Evolutionary conservation across 2,888 invertebrate genomes (phyloP), one percentile per base, ranked within the genome.

Genomic region (Stenichneumon culpator): DNA sequence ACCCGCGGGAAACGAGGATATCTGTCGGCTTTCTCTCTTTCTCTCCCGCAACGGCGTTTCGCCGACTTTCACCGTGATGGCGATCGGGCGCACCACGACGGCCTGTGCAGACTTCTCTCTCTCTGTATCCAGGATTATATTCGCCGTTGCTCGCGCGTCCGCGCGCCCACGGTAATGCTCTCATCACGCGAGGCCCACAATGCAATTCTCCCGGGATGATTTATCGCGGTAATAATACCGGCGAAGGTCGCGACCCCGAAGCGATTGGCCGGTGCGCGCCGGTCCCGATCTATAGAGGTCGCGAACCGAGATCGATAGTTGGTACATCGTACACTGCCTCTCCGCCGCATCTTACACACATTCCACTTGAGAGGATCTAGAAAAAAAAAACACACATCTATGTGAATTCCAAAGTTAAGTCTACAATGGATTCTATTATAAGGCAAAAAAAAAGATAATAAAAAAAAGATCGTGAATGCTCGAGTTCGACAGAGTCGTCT

Each of bases 181-280:
- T 90, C 90, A 90, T 91, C 90, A 89, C 90, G 90, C 89, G 86
- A 90, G 89, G 89, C 87, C 86, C 68, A 88, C 89, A 89, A 89
- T 89, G 91, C 90, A 89, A 91, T 91, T 90, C 90, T 87, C 83
- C 88, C 52, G 47, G 88, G 84, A 90, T 91, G 91, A 91, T 91
- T 91, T 91, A 90, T 89, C 89, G 87, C 81, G 83, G 87, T 89
- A 85, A 88, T 91, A 91, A 91, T 91, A 90, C 89, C 87, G 88
- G 86, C 86, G 89, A 90, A 91, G 91, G 89, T 90, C 90, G 88
- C 87, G 90, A 90, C 90, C 89, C 88, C 90, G 83, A 86, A 73
- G 86, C 87, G 89, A 89, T 90, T 89, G 87, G 87, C 86, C 84
- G 78, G 88, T 75, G 74, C 74, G 67, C 50, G 63, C 19, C 70